Evolutionary conservation across 2,113 vertebrate genomes (phyloP).

Genomic region (Andinoacara biseriatus): DNA sequence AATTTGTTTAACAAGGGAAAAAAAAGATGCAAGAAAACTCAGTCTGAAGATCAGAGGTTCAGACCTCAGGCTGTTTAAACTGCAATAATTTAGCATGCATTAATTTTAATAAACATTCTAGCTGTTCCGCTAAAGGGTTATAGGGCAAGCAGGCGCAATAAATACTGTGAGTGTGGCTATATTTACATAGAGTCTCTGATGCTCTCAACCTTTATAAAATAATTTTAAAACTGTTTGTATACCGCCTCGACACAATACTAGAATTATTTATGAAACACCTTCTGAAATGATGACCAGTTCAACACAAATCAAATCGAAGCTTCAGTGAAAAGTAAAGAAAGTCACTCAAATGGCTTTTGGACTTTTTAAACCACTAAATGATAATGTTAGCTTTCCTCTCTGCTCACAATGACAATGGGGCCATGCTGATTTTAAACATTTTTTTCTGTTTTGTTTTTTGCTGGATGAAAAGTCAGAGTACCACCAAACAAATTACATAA

Average conservation of each 20-base stretch:
- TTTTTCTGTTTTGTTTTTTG: background rate
- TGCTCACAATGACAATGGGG: background rate
- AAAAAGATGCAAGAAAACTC: background rate
- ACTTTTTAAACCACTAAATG: background rate
- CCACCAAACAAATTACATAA: background rate
- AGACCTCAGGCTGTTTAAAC: background rate
- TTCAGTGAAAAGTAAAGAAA: background rate
- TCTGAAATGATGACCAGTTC: background rate
- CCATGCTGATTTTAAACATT: background rate
- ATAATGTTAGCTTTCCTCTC: background rate
- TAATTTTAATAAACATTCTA: background rate
- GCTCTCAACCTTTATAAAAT: too few species aligned
- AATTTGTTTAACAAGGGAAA: background rate
- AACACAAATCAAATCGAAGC: background rate
- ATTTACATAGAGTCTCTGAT: background rate
- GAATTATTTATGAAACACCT: background rate
- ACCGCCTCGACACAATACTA: background rate
- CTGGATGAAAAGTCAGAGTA: background rate
- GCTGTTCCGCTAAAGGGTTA: background rate
- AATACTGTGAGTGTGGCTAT: background rate
- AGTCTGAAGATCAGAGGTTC: background rate
- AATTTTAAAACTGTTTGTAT: background rate
- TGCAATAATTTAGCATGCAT: conserved; percentile 1
- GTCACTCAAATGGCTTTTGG: background rate
- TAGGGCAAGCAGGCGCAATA: background rate